These are phyloP conservation scores for Xestoiulus laeticollis DNA, from an alignment of 2,888 invertebrate genomes.

Conservation along the genomic window DNA sequence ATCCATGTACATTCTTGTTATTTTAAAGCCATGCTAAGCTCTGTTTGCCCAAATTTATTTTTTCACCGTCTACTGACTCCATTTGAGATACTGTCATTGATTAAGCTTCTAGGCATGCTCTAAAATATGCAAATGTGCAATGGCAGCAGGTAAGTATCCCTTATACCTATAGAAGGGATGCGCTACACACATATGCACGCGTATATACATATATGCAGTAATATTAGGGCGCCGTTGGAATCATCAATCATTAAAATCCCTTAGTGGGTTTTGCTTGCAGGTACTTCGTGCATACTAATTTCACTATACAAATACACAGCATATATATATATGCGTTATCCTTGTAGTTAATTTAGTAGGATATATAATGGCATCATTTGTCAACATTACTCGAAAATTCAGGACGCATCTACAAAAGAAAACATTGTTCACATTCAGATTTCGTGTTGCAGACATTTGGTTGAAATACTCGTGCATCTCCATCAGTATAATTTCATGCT, in stretches of 20 bases:
- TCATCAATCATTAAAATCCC: constrained; percentile 26
- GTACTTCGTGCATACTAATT: constrained; percentile 26
- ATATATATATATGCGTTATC: not conserved
- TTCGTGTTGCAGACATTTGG: no score
- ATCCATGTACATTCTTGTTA: not conserved
- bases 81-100: not conserved
- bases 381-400: constrained; percentile 13
- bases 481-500: no score
- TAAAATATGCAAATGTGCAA: constrained; percentile 17
- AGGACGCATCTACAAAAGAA: constrained; percentile 14
- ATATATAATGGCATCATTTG: constrained; percentile 23
- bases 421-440: not conserved
- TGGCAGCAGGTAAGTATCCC: not conserved
- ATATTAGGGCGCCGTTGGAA: not conserved
- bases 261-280: not conserved
- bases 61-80: not conserved
- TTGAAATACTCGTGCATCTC: no score
- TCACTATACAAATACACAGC: not conserved
- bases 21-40: not conserved
- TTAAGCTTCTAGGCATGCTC: not conserved
- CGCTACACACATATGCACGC: not conserved
- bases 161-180: not conserved
- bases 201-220: not conserved
- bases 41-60: not conserved
- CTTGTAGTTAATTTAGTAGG: not conserved